Evolutionary conservation across 1,140 invertebrate species (phyloP), one percentile per base, ranked within the genome.

Genomic region (Ceratitis capitata): DNA sequence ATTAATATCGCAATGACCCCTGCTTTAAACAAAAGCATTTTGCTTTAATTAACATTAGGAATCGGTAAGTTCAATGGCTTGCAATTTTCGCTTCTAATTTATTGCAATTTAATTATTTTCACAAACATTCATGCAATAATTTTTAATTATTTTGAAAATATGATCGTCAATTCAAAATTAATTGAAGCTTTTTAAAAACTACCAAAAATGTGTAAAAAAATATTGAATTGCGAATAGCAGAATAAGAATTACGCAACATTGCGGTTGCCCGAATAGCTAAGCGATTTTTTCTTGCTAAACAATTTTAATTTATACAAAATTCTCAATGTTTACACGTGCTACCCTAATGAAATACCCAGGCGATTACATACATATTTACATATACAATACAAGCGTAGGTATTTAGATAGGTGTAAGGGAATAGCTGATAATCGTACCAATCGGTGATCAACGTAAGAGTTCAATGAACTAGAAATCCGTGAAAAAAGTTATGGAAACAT

Each of bases 391-490:
- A 53, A 3, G 61, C 39, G 35, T 35, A n/a, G 14, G 4, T 58
- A 58, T n/a, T n/a, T n/a, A n/a, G n/a, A 58, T 53, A 53, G 19
- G 16, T 35, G 39, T 39, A 2, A 35, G 14, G 12, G 26, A 19
- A 69, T 19, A n/a, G n/a, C 16, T 35, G 61, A 39, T 16, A n/a
- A 19, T 69, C 61, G 32, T 5, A 69, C 19, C 5, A n/a, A 74
- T 78, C 9, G 6, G 35, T 26, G 42, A 45, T 45, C 45, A 6
- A 6, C 69, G 9, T 47, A 42, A 23, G 69, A n/a, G 69, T 45
- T 23, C 69, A 78, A 9, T 78, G 69, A 78, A 78, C 69, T 78
- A 45, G 12, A 45, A 78, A 78, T 78, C 39, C n/a, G 69, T n/a
- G 35, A 32, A 26, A 78, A 9, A 45, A 26, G 26, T 78, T 78